Conservation (phyloP, 2,888 invertebrate species). For the Cryptocephalus moraei region DNA sequence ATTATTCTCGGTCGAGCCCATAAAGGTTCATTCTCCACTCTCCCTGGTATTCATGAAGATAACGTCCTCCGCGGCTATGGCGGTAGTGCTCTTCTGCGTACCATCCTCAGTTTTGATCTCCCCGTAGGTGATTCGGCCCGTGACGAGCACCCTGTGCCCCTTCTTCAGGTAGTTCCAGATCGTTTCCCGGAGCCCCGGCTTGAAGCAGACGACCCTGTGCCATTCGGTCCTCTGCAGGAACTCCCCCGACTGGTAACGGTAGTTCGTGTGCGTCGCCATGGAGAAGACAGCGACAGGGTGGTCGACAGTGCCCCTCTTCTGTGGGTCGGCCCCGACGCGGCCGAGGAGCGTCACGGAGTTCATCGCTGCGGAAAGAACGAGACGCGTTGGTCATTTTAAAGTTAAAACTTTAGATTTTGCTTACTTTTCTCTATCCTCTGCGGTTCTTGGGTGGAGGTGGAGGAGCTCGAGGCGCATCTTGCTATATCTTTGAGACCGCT, state of each 20-base stretch:
- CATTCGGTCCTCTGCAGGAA: constrained; percentile 58
- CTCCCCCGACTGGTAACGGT: constrained; percentile 70
- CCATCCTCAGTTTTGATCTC: constrained; percentile 74
- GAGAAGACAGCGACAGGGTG: constrained; percentile 86
- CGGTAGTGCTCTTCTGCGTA: constrained; percentile 57
- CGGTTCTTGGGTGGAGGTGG: constrained; percentile 22
- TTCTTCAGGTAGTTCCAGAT: constrained; percentile 73
- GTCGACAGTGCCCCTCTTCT: constrained; percentile 67
- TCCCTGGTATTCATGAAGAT: constrained; percentile 44
- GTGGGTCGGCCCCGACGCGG: constrained; percentile 81
- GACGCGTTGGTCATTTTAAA: background rate
- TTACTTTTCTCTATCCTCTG: constrained; percentile 33
- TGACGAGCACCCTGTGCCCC: constrained; percentile 75
- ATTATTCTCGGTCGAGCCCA: no score
- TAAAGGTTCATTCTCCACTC: no score
- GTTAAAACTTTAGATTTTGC: background rate
- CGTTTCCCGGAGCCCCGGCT: constrained; percentile 68
- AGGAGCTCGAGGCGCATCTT: background rate
- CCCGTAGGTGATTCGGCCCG: constrained; percentile 75
- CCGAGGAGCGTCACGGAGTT: constrained; percentile 80
- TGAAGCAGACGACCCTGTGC: constrained; percentile 79
- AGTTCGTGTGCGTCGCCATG: constrained; percentile 80
- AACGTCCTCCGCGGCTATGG: constrained; percentile 78
- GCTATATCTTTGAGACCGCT: no score
- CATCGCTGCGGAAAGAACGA: constrained; percentile 47